Evolutionary conservation across 2,888 invertebrate species (phyloP), one percentile per base, ranked within the genome.

Genomic region (Lacanobia wlatinum): DNA sequence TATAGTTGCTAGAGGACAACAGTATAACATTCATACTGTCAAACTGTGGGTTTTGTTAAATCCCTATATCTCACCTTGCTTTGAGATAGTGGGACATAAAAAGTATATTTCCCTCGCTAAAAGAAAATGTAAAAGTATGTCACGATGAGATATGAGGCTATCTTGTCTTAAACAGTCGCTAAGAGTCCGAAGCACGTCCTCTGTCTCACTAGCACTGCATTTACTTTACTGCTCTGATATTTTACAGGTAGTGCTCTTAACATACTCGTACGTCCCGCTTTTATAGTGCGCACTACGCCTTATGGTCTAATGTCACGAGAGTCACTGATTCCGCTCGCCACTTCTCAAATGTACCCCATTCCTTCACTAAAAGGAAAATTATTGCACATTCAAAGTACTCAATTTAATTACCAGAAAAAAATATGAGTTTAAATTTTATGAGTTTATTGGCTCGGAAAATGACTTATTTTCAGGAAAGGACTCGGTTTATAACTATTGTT

Each of bases 181-280:
- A 86, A 83, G 82, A 85, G 78, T 84, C 86, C 87, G 83, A 89
- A 88, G 92, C 95, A 95, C 95, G 95, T 94, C 87, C 90, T 87
- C 90, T 72, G 90, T 89, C 87, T 87, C 90, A 89, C 89, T 90
- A 90, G 91, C 90, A 89, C 90, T 94, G 96, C 96, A 96, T 96
- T 96, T 96, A 96, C 94, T 96, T 96, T 96, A 96, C 94, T 92
- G 87, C 96, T 93, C 95, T 94, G 94, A 95, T 96, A 96, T 96
- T 94, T 96, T 93, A 95, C 95, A 94, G 95, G 94, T 93, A 93
- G 94, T 92, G 95, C 95, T 95, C 92, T 96, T 95, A 94, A 95
- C 94, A 95, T 95, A 77, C 77, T 77, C 77, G 77, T 78, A 95
- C 93, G 94, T 94, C 92, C 83, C 92, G 92, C 90, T 95, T 95